A percentile compares a stretch with the other conserved stretches of the same genome.
Conservation (phyloP, 1,140 invertebrate genomes). For the Sminthurides bifidus region DNA sequence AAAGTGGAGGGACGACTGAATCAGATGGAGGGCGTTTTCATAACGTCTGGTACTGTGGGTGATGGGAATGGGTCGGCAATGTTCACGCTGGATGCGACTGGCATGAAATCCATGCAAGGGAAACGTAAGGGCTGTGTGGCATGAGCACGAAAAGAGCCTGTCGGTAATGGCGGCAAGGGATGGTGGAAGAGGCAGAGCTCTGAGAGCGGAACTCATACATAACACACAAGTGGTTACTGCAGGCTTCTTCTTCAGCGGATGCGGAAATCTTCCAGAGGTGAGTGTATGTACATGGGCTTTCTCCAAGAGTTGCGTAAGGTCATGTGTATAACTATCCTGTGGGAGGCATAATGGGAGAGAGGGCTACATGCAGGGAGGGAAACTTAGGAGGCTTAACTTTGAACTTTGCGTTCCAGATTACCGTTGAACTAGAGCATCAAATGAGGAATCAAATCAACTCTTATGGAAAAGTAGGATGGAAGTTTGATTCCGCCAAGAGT, state of each 20-base stretch:
- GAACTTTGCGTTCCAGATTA: slow-evolving; percentile 1
- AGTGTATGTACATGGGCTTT: neutral
- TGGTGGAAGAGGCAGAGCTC: slow-evolving; percentile 3
- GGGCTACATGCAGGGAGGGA: neutral
- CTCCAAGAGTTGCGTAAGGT: neutral
- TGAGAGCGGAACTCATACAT: neutral
- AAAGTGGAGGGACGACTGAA: neutral
- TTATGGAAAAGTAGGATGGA: neutral
- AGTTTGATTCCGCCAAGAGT: no score
- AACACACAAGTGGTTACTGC: neutral
- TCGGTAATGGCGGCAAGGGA: slow-evolving; percentile 1
- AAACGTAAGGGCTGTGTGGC: neutral
- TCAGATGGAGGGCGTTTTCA: neutral
- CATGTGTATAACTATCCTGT: neutral
- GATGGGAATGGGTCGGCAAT: neutral
- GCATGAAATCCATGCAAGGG: neutral
- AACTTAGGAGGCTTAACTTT: neutral
- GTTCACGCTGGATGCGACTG: neutral
- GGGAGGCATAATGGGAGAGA: neutral
- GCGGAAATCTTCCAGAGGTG: slow-evolving; percentile 2
- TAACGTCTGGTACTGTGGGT: neutral
- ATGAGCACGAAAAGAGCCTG: slow-evolving; percentile 5
- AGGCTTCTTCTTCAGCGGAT: neutral
- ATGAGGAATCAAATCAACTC: neutral
- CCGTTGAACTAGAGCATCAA: slow-evolving; percentile 4